phyloP scores from a whole-genome alignment of 2,797 vertebrate species.

The Phataginus tricuspis region DNA sequence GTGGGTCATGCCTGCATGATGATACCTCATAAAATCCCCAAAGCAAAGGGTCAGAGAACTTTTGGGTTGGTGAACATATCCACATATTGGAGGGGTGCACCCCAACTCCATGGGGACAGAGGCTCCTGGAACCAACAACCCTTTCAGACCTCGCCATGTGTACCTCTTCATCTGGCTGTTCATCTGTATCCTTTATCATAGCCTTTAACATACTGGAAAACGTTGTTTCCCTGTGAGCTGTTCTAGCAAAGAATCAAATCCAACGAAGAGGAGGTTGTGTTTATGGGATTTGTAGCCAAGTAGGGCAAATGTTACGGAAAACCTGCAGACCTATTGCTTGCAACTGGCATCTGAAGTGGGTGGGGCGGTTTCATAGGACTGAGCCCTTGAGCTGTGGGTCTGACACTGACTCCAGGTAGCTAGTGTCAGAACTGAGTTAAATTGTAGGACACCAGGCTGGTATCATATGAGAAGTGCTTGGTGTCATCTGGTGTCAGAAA shows the following conservation, averaged over 20 bases:
- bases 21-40: background rate
- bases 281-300: background rate
- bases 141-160: background rate
- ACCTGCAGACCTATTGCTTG: background rate
- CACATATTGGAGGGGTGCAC: background rate
- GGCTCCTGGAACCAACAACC: background rate
- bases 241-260: background rate
- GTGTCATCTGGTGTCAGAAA: background rate
- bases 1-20: background rate
- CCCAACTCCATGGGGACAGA: background rate
- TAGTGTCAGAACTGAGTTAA: background rate
- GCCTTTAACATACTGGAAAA: background rate
- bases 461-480: background rate
- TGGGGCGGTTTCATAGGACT: background rate
- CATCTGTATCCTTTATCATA: background rate
- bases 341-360: background rate
- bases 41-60: background rate
- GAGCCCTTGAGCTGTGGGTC: background rate
- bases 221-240: background rate
- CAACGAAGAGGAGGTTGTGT: background rate
- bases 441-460: background rate
- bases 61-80: background rate
- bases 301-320: too few relatives aligned
- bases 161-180: background rate
- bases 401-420: background rate